phyloP scores from a whole-genome alignment of 2,888 invertebrate genomes.

The Flabesymbios commensalis region DNA sequence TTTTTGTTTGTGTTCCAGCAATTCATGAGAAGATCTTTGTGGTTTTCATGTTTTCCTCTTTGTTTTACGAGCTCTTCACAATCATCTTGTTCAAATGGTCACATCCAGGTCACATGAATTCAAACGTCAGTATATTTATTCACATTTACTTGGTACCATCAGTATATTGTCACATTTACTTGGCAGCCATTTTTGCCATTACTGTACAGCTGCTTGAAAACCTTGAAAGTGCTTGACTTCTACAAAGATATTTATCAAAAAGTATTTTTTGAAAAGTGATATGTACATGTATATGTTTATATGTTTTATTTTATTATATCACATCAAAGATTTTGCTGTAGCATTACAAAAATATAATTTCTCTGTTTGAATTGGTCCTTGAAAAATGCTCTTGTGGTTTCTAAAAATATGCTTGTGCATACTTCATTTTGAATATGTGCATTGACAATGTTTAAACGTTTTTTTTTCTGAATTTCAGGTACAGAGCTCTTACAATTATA shows the following conservation, averaged over 20 bases:
- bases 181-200: too few relatives aligned
- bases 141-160: too few relatives aligned
- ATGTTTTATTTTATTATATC: too few relatives aligned
- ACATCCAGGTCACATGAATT: slow-evolving; percentile 30
- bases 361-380: background rate
- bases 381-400: background rate
- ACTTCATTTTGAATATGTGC: background rate
- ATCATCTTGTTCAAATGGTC: slow-evolving; percentile 65
- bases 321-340: too few relatives aligned
- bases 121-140: slow-evolving; percentile 9
- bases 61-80: slow-evolving; percentile 83
- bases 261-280: too few relatives aligned
- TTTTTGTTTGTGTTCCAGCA: slow-evolving; percentile 70
- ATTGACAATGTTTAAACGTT: background rate
- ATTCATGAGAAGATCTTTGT: slow-evolving; percentile 79
- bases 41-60: slow-evolving; percentile 81
- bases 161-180: too few relatives aligned
- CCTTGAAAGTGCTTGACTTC: background rate
- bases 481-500: slow-evolving; percentile 16
- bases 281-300: too few relatives aligned
- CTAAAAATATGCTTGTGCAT: background rate
- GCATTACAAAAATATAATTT: background rate
- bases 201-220: background rate
- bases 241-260: background rate
- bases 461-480: slow-evolving; percentile 12